Conservation (phyloP, 2,888 invertebrate species). For the Conchocele bisecta region DNA sequence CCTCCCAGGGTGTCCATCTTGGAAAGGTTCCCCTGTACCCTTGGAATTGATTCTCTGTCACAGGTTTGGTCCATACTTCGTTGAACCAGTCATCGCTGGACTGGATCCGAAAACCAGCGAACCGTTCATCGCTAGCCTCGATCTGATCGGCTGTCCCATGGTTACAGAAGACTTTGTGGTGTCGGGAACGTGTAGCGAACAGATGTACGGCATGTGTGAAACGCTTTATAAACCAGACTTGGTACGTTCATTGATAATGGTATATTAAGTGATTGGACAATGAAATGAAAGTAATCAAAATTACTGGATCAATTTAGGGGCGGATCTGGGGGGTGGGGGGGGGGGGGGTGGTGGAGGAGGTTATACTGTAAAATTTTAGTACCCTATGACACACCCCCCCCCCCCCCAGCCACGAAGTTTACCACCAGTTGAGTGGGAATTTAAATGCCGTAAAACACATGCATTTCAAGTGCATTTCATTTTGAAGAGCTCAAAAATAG, state of each 20-base stretch:
- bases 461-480: too few species aligned
- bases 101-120: constrained; percentile 91
- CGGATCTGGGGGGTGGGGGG: too few species aligned
- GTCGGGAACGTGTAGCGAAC: constrained; percentile 93
- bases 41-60: too few species aligned
- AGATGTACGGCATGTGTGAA: constrained; percentile 93
- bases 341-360: too few species aligned
- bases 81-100: constrained; percentile 98
- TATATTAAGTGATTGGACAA: not conserved
- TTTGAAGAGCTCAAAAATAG: too few species aligned
- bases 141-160: constrained; percentile 96
- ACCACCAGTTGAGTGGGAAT: too few species aligned
- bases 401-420: too few species aligned
- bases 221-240: constrained; percentile 96
- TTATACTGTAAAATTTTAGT: too few species aligned
- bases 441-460: too few species aligned
- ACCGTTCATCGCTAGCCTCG: constrained; percentile 97
- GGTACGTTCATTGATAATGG: constrained; percentile 71
- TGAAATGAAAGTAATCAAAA: not conserved
- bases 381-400: too few species aligned
- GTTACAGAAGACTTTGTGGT: constrained; percentile 98
- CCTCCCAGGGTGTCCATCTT: too few species aligned
- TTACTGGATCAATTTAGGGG: not conserved
- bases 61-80: constrained; percentile 98
- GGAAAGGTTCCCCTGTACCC: too few species aligned